Evolutionary conservation across 2,113 vertebrate species (phyloP).

Genomic region (Prunella fulvescens): DNA sequence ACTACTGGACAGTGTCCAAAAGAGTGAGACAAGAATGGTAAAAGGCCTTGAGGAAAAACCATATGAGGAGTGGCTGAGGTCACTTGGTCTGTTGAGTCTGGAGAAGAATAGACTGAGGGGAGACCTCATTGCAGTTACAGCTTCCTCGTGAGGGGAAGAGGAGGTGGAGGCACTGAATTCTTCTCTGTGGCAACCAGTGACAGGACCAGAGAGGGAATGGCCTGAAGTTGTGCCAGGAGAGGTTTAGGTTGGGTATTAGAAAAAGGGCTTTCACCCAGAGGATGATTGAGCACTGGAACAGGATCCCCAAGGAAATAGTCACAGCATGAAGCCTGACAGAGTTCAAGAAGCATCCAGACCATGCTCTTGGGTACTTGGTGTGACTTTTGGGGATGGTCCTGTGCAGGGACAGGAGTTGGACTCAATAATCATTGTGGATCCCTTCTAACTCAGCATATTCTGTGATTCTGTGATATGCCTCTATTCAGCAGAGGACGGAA

Average conservation of each 20-base stretch:
- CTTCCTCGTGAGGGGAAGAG: background rate
- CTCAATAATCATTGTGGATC: accelerated
- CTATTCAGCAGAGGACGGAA: background rate
- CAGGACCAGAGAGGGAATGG: background rate
- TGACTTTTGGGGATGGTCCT: background rate
- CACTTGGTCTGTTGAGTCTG: background rate
- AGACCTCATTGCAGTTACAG: background rate
- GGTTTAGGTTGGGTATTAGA: background rate
- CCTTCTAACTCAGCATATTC: background rate
- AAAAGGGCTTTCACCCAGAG: background rate
- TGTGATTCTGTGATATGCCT: background rate
- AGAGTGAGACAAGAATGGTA: background rate
- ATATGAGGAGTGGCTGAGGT: accelerated
- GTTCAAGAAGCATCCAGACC: background rate
- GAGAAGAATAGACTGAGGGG: background rate
- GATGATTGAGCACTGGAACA: accelerated
- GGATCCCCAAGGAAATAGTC: background rate
- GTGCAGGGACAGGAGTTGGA: background rate
- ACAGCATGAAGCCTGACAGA: background rate
- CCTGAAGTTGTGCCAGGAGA: background rate
- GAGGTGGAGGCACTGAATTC: background rate
- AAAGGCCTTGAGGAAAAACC: background rate
- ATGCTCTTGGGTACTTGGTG: background rate
- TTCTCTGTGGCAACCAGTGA: background rate
- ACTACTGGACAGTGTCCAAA: background rate